Percentiles rank a stretch among this genome's conserved stretches.
phyloP scores from a whole-genome alignment of 2,888 invertebrate species.

The Mystacides longicornis region DNA sequence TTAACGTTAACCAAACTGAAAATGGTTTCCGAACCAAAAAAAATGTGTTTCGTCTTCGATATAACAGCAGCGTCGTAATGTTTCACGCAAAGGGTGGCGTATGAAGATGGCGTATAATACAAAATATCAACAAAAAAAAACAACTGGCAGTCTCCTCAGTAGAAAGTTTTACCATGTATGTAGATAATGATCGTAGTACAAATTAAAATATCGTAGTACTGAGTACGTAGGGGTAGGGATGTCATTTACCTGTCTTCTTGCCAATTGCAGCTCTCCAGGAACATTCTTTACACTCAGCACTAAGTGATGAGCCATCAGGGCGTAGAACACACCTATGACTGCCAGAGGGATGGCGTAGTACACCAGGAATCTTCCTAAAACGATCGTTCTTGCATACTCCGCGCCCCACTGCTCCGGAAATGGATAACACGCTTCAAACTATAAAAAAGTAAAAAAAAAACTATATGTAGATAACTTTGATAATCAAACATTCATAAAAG shows the following conservation, averaged over 20 bases:
- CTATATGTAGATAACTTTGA: too few relatives aligned
- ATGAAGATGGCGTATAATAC: too few relatives aligned
- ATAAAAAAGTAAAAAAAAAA: slow-evolving; percentile 26
- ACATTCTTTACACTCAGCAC: slow-evolving; percentile 73
- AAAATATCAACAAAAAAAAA: too few relatives aligned
- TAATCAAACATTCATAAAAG: too few relatives aligned
- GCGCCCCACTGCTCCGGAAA: slow-evolving; percentile 63
- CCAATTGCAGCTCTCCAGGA: slow-evolving; percentile 75
- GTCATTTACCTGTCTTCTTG: slow-evolving; percentile 57
- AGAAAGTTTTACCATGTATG: neutral
- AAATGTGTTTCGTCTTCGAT: too few relatives aligned
- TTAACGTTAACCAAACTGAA: too few relatives aligned
- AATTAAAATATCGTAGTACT: neutral
- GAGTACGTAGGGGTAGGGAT: neutral
- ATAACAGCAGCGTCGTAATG: too few relatives aligned
- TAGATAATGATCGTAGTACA: neutral
- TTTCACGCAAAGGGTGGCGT: too few relatives aligned
- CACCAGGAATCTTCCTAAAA: slow-evolving; percentile 60
- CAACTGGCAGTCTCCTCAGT: neutral
- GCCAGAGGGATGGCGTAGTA: slow-evolving; percentile 81
- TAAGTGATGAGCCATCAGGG: slow-evolving; percentile 80
- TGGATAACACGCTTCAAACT: slow-evolving; percentile 65
- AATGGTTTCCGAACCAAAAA: too few relatives aligned
- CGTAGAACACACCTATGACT: slow-evolving; percentile 80
- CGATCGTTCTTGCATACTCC: slow-evolving; percentile 56